Base-by-base conservation (phyloP, 2,888 invertebrate genomes). In the Sinhomidia bicolor region DNA sequence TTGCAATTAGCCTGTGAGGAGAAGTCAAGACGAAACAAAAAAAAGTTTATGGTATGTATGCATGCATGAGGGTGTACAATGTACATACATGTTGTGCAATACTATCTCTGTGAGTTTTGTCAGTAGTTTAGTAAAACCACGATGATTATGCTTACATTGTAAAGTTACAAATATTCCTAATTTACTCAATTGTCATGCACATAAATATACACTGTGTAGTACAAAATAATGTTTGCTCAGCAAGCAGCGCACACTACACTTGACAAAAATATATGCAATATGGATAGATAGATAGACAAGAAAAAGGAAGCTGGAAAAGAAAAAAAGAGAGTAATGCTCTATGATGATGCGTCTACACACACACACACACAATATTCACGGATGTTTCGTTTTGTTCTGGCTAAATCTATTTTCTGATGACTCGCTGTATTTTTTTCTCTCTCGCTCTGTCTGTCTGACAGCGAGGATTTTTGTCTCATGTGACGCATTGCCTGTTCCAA, bases 171-270 rank as follows among this genome's bases (percentile, higher is more conserved):
- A 81, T 65, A 81, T 32, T 41, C 51, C 65, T 81, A 47, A 81
- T 81, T 81, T 81, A 51, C 47, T 51, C 82, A 32, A 71, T 71
- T 71, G 71, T 71, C 82, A 71, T 82, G 36, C 54, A 32, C 71
- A 36, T 54, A 71, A 71, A 71, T 71, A 71, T 23, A 23, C 71
- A 1, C 5, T 60, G 20, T 23, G 6, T 5, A 14, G 26, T 17
- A 68, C 17, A 17, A 36, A 41, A 71, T 71, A 44, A 44, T 44
- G 41, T 71, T 71, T 62, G 26, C 62, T 1, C 26, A 62, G 26
- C 44, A 17, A 68, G 68, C 36, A 36, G 9, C n/a, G n/a, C 36
- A 71, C 3, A 12, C 44, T 36, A 71, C 3, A 12, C 44, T 36
- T 44, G 1, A 41, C 12, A 62, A 62, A 29, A 7, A 57, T 36